A percentile compares a stretch with the other conserved stretches of the same genome.
phyloP scores from a whole-genome alignment of 2,113 vertebrate genomes.

The Vulpes vulpes region DNA sequence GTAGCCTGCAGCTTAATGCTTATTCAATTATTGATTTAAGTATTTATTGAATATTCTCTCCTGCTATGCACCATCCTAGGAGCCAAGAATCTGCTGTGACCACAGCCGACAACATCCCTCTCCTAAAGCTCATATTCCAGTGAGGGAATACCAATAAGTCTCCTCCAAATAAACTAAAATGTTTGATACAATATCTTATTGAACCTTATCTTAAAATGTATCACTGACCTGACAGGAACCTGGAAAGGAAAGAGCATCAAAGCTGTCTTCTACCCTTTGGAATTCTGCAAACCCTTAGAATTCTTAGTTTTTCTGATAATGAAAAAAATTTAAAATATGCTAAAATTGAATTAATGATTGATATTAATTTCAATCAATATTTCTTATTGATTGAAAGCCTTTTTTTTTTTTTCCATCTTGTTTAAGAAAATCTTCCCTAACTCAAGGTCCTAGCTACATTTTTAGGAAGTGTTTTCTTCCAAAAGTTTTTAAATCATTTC shows the following conservation, averaged over 20 bases:
- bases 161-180: neutral
- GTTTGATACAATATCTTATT: neutral
- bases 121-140: neutral
- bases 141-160: neutral
- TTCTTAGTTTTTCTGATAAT: slow-evolving; percentile 23
- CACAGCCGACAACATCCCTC: neutral
- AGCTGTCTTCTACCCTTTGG: neutral
- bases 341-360: neutral
- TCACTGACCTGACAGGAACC: neutral
- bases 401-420: neutral
- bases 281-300: neutral
- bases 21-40: neutral
- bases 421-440: slow-evolving; percentile 35
- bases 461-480: slow-evolving; percentile 24
- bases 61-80: neutral
- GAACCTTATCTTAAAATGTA: neutral
- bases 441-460: neutral
- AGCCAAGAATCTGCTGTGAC: neutral
- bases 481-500: slow-evolving; percentile 37
- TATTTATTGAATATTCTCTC: neutral
- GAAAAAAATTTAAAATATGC: neutral
- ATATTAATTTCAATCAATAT: neutral
- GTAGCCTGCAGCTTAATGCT: neutral
- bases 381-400: neutral
- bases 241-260: neutral